Evolutionary conservation across 2,888 invertebrate species (phyloP).

Genomic region (Acleris emargana): DNA sequence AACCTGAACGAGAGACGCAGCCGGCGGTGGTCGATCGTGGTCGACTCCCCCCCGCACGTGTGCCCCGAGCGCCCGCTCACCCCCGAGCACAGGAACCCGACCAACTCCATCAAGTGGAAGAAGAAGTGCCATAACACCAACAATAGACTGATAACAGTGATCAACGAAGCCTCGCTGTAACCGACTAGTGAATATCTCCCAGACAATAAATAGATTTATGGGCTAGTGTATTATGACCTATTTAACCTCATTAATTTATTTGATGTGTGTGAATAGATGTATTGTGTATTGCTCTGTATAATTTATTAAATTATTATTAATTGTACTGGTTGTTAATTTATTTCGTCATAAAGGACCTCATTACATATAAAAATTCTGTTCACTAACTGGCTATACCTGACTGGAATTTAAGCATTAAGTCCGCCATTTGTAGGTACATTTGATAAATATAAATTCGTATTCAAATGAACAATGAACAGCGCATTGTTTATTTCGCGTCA

Average conservation of each 20-base stretch:
- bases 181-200: slow-evolving; percentile 61
- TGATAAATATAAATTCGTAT: not conserved
- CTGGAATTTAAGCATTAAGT: too few species aligned
- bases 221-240: slow-evolving; percentile 69
- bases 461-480: not conserved
- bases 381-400: too few species aligned
- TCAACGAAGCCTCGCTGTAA: slow-evolving; percentile 88
- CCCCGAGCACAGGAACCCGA: slow-evolving; percentile 57
- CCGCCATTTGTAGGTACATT: not conserved
- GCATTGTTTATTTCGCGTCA: too few species aligned
- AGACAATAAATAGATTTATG: slow-evolving; percentile 74
- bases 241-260: slow-evolving; percentile 84
- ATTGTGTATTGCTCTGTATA: slow-evolving; percentile 77
- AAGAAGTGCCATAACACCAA: slow-evolving; percentile 82
- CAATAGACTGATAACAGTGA: slow-evolving; percentile 89
- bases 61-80: slow-evolving; percentile 62
- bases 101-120: slow-evolving; percentile 70
- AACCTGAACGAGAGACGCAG: slow-evolving; percentile 88
- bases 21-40: slow-evolving; percentile 88
- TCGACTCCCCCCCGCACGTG: slow-evolving; percentile 63
- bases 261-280: slow-evolving; percentile 79
- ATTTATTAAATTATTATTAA: slow-evolving; percentile 79
- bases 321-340: slow-evolving; percentile 33
- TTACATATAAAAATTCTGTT: too few species aligned
- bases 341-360: not conserved